Percentiles rank a stretch among this genome's conserved stretches.
Evolutionary conservation across 2,113 vertebrate genomes (phyloP).

Genomic region (Macquaria ambigua): DNA sequence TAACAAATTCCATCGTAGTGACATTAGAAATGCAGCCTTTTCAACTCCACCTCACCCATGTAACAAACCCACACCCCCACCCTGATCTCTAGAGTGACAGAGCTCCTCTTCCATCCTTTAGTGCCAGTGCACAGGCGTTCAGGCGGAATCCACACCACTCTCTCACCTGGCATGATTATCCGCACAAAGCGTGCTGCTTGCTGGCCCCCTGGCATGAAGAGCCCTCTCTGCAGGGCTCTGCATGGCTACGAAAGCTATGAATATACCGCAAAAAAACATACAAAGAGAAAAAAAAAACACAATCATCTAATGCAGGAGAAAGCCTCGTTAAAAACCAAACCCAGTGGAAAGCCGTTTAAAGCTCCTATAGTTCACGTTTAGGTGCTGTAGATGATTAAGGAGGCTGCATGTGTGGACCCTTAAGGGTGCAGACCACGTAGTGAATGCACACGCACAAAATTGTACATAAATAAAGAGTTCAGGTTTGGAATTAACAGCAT

Average conservation of each 20-base stretch:
- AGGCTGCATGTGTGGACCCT: conserved; percentile 66
- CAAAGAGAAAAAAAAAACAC: conserved; percentile 64
- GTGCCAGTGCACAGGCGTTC: conserved; percentile 81
- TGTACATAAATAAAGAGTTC: conserved; percentile 76
- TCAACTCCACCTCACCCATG: conserved; percentile 75
- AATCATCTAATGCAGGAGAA: conserved; percentile 80
- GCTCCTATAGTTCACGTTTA: conserved; percentile 43
- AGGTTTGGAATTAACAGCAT: conserved; percentile 82
- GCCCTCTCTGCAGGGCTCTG: conserved; percentile 89
- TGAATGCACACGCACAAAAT: conserved; percentile 60
- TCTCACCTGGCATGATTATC: conserved; percentile 82
- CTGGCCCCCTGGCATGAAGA: conserved; percentile 91
- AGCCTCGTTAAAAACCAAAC: conserved; percentile 70
- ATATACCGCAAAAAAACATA: conserved; percentile 70
- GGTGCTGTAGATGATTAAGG: conserved; percentile 47
- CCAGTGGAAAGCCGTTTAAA: conserved; percentile 44
- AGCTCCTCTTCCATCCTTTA: conserved; percentile 73
- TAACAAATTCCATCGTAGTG: conserved; percentile 82
- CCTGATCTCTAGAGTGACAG: conserved; percentile 72
- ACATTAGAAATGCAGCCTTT: conserved; percentile 80
- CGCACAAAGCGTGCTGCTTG: conserved; percentile 81
- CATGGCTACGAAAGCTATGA: conserved; percentile 90
- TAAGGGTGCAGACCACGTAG: conserved; percentile 67
- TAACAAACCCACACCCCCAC: conserved; percentile 38
- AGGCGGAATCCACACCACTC: conserved; percentile 74